Base-by-base conservation (phyloP, 2,888 invertebrate genomes). In the Heteromyza rotundicornis region DNA sequence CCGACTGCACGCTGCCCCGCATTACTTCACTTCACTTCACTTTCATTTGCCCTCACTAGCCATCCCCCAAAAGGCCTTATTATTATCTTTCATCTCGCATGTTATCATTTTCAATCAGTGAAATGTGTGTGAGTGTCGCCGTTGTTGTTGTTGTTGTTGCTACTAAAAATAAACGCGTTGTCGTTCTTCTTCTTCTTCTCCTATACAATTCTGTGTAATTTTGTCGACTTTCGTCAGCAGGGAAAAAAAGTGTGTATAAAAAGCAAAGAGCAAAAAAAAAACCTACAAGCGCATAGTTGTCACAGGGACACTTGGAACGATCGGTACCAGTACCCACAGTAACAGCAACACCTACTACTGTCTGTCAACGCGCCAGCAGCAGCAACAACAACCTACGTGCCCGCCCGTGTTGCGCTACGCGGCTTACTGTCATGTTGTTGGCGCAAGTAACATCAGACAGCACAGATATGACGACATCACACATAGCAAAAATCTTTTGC, bases 281-380 rank as follows among this genome's bases (percentile, higher is more conserved):
- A 3, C 17, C 19, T 3, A 3, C 7, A 8, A 19, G 20, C 47
- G 17, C 47, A 40, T 3, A 3, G 47, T 47, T 47, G 47, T 20
- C 47, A 20, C 19, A 47, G 47, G 5, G 47, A 17, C 47, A 47
- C 47, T 19, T 17, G 2, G 17, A 2, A 47, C 19, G 12, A n/a
- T 14, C 3, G 10, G 3, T 8, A 8, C 40, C 40, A 14, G n/a
- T n/a, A 40, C 40, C 40, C n/a, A 40, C 40, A 14, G 32, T 12
- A 32, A 32, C 51, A 51, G 10, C 52, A 53, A 53, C 52, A 53
- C 27, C 52, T 27, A 53, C 52, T 19, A 27, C 2, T 32, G 52
- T 27, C 51, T 27, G 16, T 27, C 52, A 53, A 22, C 23, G 51
- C 22, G 22, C 8, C 7, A 19, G 51, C 51, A 23, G 51, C 8